Base-by-base conservation (phyloP, 2,888 invertebrate species). In the Ophion ellenae region DNA sequence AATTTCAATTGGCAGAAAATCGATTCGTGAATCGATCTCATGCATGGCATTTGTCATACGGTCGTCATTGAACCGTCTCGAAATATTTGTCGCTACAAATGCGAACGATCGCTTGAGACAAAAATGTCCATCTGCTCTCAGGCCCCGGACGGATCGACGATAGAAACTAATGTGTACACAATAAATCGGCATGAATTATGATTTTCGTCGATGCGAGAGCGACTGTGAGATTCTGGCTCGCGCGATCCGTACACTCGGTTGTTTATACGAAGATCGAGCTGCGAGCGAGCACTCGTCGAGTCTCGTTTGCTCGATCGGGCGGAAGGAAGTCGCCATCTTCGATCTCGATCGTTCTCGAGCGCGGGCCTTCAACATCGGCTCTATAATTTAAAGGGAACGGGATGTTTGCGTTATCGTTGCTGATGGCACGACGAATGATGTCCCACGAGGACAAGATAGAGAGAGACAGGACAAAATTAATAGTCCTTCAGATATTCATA, bases 281-380 rank as follows among this genome's bases (percentile, higher is more conserved):
- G 14, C 3, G 47, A 53, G n/a, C 17, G 45, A n/a, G 61, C 63
- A 76, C 81, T 74, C 74, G 74, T 85, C 85, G 77, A 66, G 64
- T 74, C 24, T 57, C 74, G 57, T 85, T 81, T 78, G 85, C 77
- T 78, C 81, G 85, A 81, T 85, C 78, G 75, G 61, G 70, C 85
- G 85, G 81, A 85, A 85, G 81, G 57, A 81, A 85, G 69, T 63
- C 71, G 74, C 53, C 77, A 61, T 69, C 69, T 14, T 76, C 66
- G 32, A 2, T 64, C 66, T 40, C 69, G 78, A 78, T 59, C 59
- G 17, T 78, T 57, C 17, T 2, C 28, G 47, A 40, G 24, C 53
- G 71, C 40, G 9, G 7, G 9, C 36, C 20, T 76, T 59, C 47
- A 47, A 24, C 69, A 69, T 80, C 80, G 71, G 78, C 71, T 53